Conservation (phyloP, 1,140 invertebrate species). For the Latrodectus geometricus region DNA sequence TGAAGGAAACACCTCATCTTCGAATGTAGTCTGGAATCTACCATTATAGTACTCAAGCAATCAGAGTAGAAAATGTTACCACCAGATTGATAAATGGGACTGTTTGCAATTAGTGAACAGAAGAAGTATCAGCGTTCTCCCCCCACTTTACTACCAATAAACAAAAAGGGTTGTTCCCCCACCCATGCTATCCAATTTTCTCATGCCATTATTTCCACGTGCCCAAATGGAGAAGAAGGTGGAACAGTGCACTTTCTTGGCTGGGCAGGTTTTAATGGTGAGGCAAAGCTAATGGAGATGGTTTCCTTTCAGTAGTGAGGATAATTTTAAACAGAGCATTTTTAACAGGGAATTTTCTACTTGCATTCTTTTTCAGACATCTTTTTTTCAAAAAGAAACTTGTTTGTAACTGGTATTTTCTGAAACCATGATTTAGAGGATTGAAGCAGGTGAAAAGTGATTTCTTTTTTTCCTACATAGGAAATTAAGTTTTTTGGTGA, state of each 20-base stretch:
- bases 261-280: not conserved
- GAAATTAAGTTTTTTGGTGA: no score
- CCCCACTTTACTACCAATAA: constrained; percentile 35
- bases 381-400: no score
- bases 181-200: constrained; percentile 21
- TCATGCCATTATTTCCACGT: constrained; percentile 39
- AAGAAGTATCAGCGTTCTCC: not conserved
- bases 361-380: no score
- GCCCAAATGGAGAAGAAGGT: not conserved
- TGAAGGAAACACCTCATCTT: no score
- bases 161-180: constrained; percentile 25
- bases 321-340: not conserved
- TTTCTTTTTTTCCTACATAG: no score
- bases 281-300: not conserved
- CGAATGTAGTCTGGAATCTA: no score
- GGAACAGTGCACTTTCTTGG: not conserved
- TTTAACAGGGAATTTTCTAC: no score
- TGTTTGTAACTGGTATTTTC: no score
- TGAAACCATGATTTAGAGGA: no score
- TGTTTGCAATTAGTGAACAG: constrained; percentile 49
- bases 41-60: no score
- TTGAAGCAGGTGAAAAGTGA: no score
- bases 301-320: not conserved
- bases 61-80: not conserved
- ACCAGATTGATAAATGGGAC: not conserved